Conservation (phyloP, 2,113 vertebrate genomes). For the Menura novaehollandiae region DNA sequence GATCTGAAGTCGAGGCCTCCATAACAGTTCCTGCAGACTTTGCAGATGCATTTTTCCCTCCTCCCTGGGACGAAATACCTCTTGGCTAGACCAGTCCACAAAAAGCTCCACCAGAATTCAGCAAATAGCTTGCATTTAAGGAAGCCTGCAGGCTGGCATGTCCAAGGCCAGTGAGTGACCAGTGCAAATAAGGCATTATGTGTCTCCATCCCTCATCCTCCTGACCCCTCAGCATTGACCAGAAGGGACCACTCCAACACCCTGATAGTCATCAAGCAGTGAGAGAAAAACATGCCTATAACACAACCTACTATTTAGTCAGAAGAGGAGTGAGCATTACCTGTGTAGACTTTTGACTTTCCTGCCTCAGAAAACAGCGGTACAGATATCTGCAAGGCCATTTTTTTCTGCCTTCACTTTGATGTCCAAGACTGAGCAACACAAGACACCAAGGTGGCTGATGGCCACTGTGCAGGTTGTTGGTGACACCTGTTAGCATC, state of each 20-base stretch:
- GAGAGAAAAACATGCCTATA: not conserved
- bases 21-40: conserved; percentile 78
- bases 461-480: not conserved
- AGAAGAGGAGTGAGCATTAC: not conserved
- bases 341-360: not conserved
- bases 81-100: conserved; percentile 56
- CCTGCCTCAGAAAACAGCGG: not conserved
- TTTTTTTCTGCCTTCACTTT: not conserved
- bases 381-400: not conserved
- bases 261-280: not conserved
- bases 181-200: not conserved
- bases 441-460: not conserved
- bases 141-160: not conserved
- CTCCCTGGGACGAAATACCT: conserved; percentile 46
- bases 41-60: conserved; percentile 76
- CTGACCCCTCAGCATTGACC: not conserved
- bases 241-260: not conserved
- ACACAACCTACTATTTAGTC: not conserved
- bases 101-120: conserved; percentile 56
- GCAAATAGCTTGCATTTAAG: conserved; percentile 52
- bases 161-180: conserved; percentile 22
- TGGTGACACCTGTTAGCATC: not conserved
- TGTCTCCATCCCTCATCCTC: not conserved
- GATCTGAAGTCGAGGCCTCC: conserved; percentile 75
- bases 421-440: not conserved